Evolutionary conservation across 2,797 vertebrate genomes (phyloP).

Genomic region (Rhabdophis nuchalis): DNA sequence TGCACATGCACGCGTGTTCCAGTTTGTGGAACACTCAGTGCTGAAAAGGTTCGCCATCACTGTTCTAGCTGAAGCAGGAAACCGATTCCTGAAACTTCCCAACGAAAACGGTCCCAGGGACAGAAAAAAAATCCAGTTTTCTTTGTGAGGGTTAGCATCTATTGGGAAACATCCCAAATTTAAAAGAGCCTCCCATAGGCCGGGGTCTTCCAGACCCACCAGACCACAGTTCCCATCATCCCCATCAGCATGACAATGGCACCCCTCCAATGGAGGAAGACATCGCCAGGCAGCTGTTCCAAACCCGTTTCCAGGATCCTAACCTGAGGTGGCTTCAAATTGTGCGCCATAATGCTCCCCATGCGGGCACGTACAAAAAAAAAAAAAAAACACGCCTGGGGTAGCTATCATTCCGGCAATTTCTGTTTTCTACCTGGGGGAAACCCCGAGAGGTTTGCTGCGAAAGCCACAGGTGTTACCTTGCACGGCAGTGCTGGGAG

Average conservation of each 20-base stretch:
- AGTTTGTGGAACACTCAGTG: too few species aligned
- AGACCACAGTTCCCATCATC: not conserved
- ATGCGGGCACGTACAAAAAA: not conserved
- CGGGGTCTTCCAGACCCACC: not conserved
- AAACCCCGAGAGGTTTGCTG: not conserved
- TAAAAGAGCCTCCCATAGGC: not conserved
- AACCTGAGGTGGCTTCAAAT: too few species aligned
- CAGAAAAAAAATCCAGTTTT: not conserved
- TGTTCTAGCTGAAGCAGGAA: not conserved
- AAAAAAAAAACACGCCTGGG: not conserved
- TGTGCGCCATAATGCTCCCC: not conserved
- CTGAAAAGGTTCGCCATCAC: too few species aligned
- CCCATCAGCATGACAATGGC: not conserved
- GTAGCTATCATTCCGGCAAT: not conserved
- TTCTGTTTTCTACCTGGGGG: not conserved
- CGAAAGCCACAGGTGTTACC: slow-evolving; percentile 1
- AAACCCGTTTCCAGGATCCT: too few species aligned
- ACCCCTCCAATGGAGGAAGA: not conserved
- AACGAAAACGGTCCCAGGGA: not conserved
- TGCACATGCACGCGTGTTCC: too few species aligned
- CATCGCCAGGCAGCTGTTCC: not conserved
- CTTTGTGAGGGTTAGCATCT: not conserved
- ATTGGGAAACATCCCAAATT: not conserved
- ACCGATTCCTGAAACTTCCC: not conserved
- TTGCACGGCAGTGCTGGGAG: not conserved